These are phyloP conservation scores for Sternarchorhynchus goeldii DNA, from an alignment of 2,797 vertebrate species.

Conservation along the genomic window DNA sequence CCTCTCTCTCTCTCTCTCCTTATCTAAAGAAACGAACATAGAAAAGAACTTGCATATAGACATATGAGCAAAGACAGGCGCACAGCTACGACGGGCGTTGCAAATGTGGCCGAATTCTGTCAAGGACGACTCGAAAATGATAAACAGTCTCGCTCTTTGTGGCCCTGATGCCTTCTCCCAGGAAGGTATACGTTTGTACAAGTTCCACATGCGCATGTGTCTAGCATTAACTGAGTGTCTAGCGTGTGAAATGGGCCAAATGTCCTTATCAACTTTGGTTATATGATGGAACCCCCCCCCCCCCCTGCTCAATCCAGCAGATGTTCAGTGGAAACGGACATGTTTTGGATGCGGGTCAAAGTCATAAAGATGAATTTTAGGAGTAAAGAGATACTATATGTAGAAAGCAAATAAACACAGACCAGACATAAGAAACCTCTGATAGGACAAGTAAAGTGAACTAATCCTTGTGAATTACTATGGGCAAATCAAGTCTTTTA, in stretches of 20 bases:
- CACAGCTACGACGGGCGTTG: constrained; percentile 14
- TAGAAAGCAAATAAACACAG: background rate
- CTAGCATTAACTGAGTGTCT: background rate
- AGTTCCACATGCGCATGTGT: background rate
- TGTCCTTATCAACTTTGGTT: constrained; percentile 1
- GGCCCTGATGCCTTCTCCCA: background rate
- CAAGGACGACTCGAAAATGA: background rate
- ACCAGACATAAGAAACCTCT: background rate
- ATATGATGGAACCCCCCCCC: background rate
- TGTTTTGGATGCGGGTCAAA: background rate
- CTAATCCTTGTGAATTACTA: constrained; percentile 12
- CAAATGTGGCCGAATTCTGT: background rate
- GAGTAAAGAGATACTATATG: background rate
- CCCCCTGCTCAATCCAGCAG: background rate
- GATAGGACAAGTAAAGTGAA: background rate
- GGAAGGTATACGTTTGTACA: no score
- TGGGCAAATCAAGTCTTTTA: background rate
- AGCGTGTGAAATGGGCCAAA: no score
- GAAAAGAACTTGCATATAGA: constrained; percentile 18
- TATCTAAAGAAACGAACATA: constrained; percentile 34
- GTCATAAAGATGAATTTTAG: background rate
- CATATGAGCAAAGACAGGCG: constrained; percentile 17
- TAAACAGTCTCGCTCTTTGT: background rate
- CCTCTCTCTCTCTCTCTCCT: constrained; percentile 22
- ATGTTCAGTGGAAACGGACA: background rate